These are phyloP conservation scores for Molossus alvarezi DNA, from an alignment of 2,797 vertebrate species.

Conservation along the genomic window DNA sequence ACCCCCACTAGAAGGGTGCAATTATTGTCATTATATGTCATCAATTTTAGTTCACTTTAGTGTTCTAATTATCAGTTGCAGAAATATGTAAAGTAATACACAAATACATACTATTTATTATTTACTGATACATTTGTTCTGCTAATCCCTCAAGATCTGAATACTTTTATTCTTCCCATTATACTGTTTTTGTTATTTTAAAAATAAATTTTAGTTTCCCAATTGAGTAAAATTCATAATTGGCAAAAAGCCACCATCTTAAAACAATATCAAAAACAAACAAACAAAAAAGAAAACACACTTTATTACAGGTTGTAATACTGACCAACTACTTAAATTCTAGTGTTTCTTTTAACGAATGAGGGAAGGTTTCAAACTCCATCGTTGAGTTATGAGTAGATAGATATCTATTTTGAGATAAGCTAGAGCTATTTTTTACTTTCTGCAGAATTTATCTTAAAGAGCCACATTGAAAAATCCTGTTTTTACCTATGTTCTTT, in stretches of 20 bases:
- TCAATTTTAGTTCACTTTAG: conserved; percentile 8
- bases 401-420: neutral
- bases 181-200: neutral
- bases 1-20: neutral
- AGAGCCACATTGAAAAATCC: neutral
- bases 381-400: neutral
- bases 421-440: neutral
- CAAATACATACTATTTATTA: neutral
- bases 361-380: neutral
- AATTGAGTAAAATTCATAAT: conserved; percentile 1
- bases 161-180: neutral
- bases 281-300: neutral
- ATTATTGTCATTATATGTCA: neutral
- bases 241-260: neutral
- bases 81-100: conserved; percentile 2
- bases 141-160: neutral
- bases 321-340: neutral
- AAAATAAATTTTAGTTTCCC: conserved; percentile 29
- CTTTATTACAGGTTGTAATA: neutral
- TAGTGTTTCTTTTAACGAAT: neutral
- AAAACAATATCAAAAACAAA: neutral
- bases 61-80: conserved; percentile 2
- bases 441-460: neutral
- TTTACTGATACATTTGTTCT: conserved; percentile 46
- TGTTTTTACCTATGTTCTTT: neutral